Evolutionary conservation across 2,113 vertebrate species (phyloP).

Genomic region (Lepus europaeus): DNA sequence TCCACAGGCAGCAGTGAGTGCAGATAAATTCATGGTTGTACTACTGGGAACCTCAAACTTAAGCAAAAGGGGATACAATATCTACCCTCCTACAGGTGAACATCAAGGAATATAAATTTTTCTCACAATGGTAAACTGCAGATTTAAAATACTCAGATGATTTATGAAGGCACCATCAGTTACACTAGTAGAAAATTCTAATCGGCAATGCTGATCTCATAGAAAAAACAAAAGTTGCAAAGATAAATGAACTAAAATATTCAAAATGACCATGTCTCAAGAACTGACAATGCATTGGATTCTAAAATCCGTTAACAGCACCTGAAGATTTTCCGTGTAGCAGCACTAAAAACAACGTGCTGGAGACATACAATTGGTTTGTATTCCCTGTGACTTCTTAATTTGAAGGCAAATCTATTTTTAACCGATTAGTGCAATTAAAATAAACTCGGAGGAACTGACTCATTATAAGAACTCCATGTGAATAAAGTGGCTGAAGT

Average conservation of each 20-base stretch:
- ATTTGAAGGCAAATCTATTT: constrained; percentile 22
- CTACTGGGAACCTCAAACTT: not conserved
- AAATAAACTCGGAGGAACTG: not conserved
- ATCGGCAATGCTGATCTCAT: not conserved
- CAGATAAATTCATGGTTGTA: not conserved
- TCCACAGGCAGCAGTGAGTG: not conserved
- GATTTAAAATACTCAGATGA: not conserved
- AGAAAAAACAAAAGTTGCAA: constrained; percentile 9
- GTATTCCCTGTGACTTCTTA: constrained; percentile 19
- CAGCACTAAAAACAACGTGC: not conserved
- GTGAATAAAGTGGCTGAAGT: not conserved
- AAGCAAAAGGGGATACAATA: not conserved
- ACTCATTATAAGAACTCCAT: not conserved
- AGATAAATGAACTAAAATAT: not conserved
- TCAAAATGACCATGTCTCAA: not conserved
- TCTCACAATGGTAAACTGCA: not conserved
- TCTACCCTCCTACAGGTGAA: not conserved
- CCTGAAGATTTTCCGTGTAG: not conserved
- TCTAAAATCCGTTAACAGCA: not conserved
- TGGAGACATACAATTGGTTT: not conserved
- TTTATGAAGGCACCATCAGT: not conserved
- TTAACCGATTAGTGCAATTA: not conserved
- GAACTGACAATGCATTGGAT: not conserved
- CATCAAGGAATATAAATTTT: not conserved
- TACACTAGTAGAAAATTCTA: not conserved